phyloP scores from a whole-genome alignment of 2,888 invertebrate species.

The Scaptodrosophila latifasciaeformis region DNA sequence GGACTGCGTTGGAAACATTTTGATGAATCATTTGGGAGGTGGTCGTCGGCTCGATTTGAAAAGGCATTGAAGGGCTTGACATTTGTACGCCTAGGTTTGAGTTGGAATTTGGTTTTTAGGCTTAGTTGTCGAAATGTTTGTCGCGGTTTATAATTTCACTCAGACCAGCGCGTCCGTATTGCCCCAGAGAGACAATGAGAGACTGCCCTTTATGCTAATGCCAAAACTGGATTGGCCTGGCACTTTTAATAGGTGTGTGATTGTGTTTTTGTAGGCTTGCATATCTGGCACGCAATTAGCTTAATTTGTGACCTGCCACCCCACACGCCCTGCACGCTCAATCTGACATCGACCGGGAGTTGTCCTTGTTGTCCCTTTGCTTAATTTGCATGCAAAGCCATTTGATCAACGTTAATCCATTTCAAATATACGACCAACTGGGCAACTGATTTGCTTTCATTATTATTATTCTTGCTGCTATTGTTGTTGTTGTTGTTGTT shows the following conservation, averaged over 20 bases:
- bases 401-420: slow-evolving; percentile 63
- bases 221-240: too few relatives aligned
- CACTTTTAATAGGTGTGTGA: neutral
- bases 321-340: slow-evolving; percentile 19
- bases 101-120: too few relatives aligned
- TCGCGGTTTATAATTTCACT: too few relatives aligned
- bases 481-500: slow-evolving; percentile 16
- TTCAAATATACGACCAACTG: slow-evolving; percentile 31
- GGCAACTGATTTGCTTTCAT: neutral
- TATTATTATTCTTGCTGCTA: slow-evolving; percentile 7
- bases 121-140: too few relatives aligned
- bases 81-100: too few relatives aligned
- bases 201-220: slow-evolving; percentile 55
- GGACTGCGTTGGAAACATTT: slow-evolving; percentile 24
- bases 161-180: too few relatives aligned
- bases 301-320: slow-evolving; percentile 60
- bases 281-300: slow-evolving; percentile 63
- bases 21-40: slow-evolving; percentile 17
- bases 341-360: too few relatives aligned
- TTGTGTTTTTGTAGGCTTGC: slow-evolving; percentile 20
- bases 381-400: slow-evolving; percentile 20
- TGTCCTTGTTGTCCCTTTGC: slow-evolving; percentile 2
- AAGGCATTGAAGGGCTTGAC: too few relatives aligned
- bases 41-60: too few relatives aligned
- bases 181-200: slow-evolving; percentile 7